Conservation (phyloP, 2,888 invertebrate species). For the Diplolepis rosae region DNA sequence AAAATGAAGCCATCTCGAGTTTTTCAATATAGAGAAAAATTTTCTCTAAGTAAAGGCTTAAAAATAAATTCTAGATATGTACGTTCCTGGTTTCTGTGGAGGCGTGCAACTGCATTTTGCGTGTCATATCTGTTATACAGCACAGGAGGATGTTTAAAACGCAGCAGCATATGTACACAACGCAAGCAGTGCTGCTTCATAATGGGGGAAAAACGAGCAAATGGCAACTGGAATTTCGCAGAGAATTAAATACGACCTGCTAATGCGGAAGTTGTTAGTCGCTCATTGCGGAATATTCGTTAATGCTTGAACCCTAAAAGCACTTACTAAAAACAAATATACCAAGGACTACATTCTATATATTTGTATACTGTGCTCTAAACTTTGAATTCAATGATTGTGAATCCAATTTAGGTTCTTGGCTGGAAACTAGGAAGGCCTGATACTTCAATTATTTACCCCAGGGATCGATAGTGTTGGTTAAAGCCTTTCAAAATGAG, state of each 20-base stretch:
- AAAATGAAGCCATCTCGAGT: no score
- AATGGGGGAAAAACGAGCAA: conserved; percentile 14
- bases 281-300: neutral
- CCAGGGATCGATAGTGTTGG: neutral
- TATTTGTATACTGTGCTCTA: conserved; percentile 18
- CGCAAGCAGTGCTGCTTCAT: neutral
- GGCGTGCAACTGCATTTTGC: neutral
- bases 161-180: neutral
- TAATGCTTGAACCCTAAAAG: neutral
- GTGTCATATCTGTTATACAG: neutral
- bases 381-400: conserved; percentile 14
- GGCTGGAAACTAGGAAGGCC: neutral
- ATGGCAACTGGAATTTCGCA: neutral
- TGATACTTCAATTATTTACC: conserved; percentile 9
- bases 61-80: neutral
- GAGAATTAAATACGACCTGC: conserved; percentile 6
- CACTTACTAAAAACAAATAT: conserved; percentile 1
- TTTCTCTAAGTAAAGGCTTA: no score
- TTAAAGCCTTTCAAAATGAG: neutral
- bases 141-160: neutral
- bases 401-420: conserved; percentile 15
- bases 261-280: conserved; percentile 24
- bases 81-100: neutral
- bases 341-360: neutral
- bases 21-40: no score